A percentile compares a stretch with the other conserved stretches of the same genome.
Evolutionary conservation across 2,797 vertebrate genomes (phyloP).

Genomic region (Phalloptychus januarius): DNA sequence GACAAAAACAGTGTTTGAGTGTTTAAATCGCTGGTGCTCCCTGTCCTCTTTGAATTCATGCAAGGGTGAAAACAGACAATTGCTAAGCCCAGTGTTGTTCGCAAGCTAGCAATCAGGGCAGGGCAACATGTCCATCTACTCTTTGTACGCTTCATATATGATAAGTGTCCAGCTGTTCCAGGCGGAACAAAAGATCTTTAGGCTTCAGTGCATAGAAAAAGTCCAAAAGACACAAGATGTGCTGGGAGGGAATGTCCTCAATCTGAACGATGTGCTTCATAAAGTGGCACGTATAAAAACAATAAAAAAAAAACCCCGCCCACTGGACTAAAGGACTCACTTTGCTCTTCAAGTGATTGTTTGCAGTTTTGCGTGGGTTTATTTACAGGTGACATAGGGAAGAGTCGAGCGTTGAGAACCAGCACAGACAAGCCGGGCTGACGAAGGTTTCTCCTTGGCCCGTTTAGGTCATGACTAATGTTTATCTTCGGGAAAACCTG

Average conservation of each 20-base stretch:
- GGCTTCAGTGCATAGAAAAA: conserved; percentile 30
- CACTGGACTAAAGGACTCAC: conserved; percentile 6
- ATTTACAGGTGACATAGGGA: not conserved
- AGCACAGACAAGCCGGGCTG: not conserved
- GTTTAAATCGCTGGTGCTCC: not conserved
- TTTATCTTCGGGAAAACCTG: not conserved
- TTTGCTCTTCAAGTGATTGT: not conserved
- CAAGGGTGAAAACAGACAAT: conserved; percentile 51
- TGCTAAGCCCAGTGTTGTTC: conserved; percentile 66
- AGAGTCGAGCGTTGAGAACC: not conserved
- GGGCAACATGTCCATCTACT: conserved; percentile 62
- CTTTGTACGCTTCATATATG: conserved; percentile 58
- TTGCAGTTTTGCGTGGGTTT: conserved; percentile 7
- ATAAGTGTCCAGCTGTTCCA: conserved; percentile 66
- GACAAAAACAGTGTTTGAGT: not conserved
- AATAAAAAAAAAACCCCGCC: conserved; percentile 8
- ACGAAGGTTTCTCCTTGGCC: not conserved
- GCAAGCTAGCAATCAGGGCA: conserved; percentile 77
- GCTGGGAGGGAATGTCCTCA: conserved; percentile 48
- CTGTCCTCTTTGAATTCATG: not conserved
- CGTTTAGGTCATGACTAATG: conserved; percentile 5
- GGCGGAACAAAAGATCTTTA: conserved; percentile 68
- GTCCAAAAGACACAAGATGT: conserved; percentile 38
- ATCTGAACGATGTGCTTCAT: conserved; percentile 28
- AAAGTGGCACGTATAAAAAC: conserved; percentile 41